Percentiles rank a stretch among this genome's conserved stretches.
Conservation (phyloP, 1,140 invertebrate genomes). For the Neotoxoptera formosana region DNA sequence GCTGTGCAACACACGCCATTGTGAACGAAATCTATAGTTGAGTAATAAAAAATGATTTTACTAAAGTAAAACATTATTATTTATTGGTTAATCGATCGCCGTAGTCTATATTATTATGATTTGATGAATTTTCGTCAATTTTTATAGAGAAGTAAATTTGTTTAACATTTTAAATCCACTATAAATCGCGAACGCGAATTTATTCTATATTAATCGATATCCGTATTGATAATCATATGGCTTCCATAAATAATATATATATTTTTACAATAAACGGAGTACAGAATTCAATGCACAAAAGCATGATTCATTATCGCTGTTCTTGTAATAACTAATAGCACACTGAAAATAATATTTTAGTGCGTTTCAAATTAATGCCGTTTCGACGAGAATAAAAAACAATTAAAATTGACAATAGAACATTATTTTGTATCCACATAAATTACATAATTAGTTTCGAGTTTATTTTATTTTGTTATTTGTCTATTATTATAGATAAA, state of each 20-base stretch:
- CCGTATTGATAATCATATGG: not conserved
- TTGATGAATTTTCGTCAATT: not conserved
- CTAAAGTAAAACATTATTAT: not conserved
- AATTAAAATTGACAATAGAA: not conserved
- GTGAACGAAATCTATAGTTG: not conserved
- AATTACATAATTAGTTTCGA: not conserved
- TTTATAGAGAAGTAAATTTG: not conserved
- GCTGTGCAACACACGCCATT: not conserved
- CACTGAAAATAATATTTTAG: not conserved
- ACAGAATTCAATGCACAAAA: not conserved
- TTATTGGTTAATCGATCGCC: not conserved
- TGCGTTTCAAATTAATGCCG: not conserved
- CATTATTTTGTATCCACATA: not conserved
- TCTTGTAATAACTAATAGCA: not conserved
- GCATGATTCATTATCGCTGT: not conserved
- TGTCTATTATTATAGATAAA: no score
- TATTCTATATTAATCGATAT: not conserved
- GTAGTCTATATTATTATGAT: not conserved
- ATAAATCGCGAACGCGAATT: not conserved
- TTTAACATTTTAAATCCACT: not conserved
- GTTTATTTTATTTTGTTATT: no score
- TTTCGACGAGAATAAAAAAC: not conserved
- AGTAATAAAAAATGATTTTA: not conserved
- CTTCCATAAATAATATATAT: not conserved
- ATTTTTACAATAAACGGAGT: not conserved